Conservation (phyloP, 2,888 invertebrate genomes). For the Melinaea marsaeus region DNA sequence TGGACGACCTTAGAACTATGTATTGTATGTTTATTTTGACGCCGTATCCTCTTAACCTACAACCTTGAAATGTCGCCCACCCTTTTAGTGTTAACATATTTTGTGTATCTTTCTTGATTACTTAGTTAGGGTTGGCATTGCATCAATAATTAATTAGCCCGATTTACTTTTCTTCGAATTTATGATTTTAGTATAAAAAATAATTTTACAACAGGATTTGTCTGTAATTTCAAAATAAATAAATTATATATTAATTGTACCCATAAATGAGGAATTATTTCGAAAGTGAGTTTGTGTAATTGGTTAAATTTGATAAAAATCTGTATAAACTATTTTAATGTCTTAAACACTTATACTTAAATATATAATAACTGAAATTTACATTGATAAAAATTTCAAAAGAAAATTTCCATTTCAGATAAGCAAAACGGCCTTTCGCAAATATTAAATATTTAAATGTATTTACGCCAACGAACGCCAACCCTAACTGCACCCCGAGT, state of each 20-base stretch:
- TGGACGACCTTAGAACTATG: constrained; percentile 8
- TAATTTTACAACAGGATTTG: no score
- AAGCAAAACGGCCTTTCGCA: neutral
- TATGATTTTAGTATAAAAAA: no score
- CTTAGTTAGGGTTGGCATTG: neutral
- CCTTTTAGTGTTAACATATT: constrained; percentile 28
- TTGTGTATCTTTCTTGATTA: constrained; percentile 13
- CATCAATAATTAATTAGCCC: neutral
- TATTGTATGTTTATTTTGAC: constrained; percentile 5
- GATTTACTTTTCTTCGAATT: neutral
- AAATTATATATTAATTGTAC: no score
- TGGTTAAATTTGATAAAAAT: no score
- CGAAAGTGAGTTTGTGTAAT: no score
- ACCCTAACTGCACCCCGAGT: constrained; percentile 34
- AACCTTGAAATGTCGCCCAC: constrained; percentile 28
- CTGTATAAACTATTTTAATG: no score
- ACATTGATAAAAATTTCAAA: neutral
- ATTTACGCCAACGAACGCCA: constrained; percentile 22
- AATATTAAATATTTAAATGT: neutral
- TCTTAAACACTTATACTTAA: no score
- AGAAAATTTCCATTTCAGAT: neutral
- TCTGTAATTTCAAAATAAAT: no score
- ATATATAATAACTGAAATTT: neutral
- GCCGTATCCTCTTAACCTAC: constrained; percentile 12
- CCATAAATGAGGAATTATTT: no score